These are phyloP conservation scores for Atta cephalotes DNA, from an alignment of 1,140 invertebrate genomes.

Conservation along the genomic window DNA sequence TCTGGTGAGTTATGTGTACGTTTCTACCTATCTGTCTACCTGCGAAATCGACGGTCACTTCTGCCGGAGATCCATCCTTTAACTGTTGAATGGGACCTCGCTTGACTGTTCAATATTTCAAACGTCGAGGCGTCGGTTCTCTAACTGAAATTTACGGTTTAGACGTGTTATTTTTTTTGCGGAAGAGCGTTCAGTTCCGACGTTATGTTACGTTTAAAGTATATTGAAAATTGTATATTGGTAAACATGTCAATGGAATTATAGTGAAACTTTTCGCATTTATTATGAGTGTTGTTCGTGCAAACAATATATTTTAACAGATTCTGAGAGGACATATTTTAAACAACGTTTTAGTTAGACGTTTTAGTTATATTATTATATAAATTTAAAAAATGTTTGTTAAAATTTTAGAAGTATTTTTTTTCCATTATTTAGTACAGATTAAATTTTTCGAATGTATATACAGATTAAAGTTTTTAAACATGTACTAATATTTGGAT, in stretches of 20 bases:
- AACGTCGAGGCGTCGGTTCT: not conserved
- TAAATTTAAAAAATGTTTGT: not conserved
- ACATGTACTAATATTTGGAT: not conserved
- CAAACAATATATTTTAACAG: not conserved
- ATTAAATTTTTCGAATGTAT: not conserved
- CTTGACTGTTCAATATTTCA: slow-evolving; percentile 41
- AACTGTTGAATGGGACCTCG: slow-evolving; percentile 30
- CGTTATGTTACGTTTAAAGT: not conserved
- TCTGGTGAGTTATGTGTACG: slow-evolving; percentile 65
- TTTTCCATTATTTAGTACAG: not conserved
- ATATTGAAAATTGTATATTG: slow-evolving; percentile 30
- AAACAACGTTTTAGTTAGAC: not conserved
- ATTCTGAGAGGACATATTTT: not conserved
- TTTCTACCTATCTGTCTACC: slow-evolving; percentile 55
- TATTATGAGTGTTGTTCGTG: not conserved
- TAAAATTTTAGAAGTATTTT: not conserved
- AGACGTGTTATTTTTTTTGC: not conserved
- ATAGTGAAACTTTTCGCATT: slow-evolving; percentile 18
- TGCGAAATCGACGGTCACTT: slow-evolving; percentile 53
- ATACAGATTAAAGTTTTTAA: not conserved
- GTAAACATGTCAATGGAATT: not conserved
- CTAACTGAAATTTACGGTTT: slow-evolving; percentile 30
- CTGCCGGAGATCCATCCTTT: slow-evolving; percentile 36
- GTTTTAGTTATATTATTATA: slow-evolving; percentile 5
- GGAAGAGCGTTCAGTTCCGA: not conserved